These are phyloP conservation scores for Corapipo altera DNA, from an alignment of 2,113 vertebrate genomes.

Conservation along the genomic window DNA sequence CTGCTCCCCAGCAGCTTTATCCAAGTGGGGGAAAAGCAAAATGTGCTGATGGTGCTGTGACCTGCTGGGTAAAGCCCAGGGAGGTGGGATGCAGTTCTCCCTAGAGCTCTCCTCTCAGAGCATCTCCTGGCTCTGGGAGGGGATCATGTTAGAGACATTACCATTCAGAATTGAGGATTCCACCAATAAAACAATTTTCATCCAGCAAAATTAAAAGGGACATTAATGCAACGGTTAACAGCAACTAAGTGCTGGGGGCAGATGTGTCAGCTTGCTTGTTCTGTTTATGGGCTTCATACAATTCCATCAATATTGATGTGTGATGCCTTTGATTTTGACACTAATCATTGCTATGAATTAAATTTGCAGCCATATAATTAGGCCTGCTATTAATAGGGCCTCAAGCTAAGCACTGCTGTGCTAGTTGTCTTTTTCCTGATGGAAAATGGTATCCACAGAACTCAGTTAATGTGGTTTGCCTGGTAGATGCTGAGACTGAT, in stretches of 20 bases:
- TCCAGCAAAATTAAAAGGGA: slow-evolving; percentile 44
- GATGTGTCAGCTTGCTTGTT: slow-evolving; percentile 47
- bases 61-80: background rate
- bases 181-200: slow-evolving; percentile 48
- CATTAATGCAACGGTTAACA: slow-evolving; percentile 68
- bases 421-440: slow-evolving; percentile 68
- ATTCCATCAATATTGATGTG: slow-evolving; percentile 79
- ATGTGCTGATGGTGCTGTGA: background rate
- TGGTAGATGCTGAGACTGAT: slow-evolving; percentile 47
- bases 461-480: slow-evolving; percentile 50
- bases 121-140: background rate
- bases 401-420: slow-evolving; percentile 67
- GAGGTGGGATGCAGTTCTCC: background rate
- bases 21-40: background rate
- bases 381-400: slow-evolving; percentile 78
- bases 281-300: slow-evolving; percentile 71
- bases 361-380: slow-evolving; percentile 81
- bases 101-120: background rate
- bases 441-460: slow-evolving; percentile 66
- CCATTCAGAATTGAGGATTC: background rate
- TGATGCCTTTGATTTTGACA: slow-evolving; percentile 79
- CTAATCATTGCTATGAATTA: slow-evolving; percentile 78
- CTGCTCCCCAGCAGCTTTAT: background rate
- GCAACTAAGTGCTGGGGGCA: slow-evolving; percentile 31
- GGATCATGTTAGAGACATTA: background rate